phyloP scores from a whole-genome alignment of 2,797 vertebrate genomes.

The Kryptopterus vitreolus region DNA sequence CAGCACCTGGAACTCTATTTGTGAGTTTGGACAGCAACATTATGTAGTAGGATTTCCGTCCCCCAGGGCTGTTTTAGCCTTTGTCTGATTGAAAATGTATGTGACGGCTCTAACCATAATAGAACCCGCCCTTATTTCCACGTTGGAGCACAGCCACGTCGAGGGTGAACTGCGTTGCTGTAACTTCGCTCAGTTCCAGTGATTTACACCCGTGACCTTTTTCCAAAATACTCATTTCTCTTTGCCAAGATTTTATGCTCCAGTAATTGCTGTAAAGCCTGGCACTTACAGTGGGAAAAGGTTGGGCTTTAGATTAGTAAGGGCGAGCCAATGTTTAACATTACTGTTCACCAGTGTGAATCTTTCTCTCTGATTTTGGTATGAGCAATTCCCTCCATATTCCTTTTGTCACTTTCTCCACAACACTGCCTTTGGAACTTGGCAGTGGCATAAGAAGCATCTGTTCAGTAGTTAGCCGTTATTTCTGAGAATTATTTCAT shows the following conservation, averaged over 20 bases:
- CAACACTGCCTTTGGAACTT: slow-evolving; percentile 44
- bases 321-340: slow-evolving; percentile 27
- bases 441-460: slow-evolving; percentile 43
- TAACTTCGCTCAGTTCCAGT: slow-evolving; percentile 26
- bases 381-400: slow-evolving; percentile 7
- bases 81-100: slow-evolving; percentile 42
- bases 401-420: slow-evolving; percentile 22
- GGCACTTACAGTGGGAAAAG: slow-evolving; percentile 39
- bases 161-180: slow-evolving; percentile 38
- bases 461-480: slow-evolving; percentile 61
- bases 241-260: slow-evolving; percentile 51
- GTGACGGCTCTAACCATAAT: slow-evolving; percentile 45
- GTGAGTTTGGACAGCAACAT: slow-evolving; percentile 42
- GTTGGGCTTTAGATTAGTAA: slow-evolving; percentile 16
- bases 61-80: slow-evolving; percentile 29
- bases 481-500: slow-evolving; percentile 62
- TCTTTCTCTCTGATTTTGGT: slow-evolving; percentile 1
- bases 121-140: slow-evolving; percentile 35
- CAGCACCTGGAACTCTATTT: slow-evolving; percentile 51
- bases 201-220: slow-evolving; percentile 50
- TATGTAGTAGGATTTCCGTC: slow-evolving; percentile 33
- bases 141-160: slow-evolving; percentile 26
- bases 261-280: slow-evolving; percentile 44
- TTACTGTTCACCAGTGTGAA: slow-evolving; percentile 29
- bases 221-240: slow-evolving; percentile 49